Base-by-base conservation (phyloP, 2,113 vertebrate species). In the Myrmophylax atrothorax region DNA sequence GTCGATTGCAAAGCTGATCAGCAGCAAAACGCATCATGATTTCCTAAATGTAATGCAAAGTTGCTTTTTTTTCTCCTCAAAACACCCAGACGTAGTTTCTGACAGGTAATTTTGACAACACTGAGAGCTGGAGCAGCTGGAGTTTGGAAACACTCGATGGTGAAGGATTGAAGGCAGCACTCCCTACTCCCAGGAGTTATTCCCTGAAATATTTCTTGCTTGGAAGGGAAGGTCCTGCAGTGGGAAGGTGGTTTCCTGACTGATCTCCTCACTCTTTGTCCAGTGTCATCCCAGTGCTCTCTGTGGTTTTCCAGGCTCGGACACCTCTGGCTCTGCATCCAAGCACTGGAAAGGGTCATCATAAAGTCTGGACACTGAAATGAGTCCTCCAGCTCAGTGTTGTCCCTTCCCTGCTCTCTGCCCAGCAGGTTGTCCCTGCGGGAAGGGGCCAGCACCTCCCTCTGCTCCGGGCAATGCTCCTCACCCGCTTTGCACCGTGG, bases 71-170 rank as follows among this genome's bases (percentile, higher is more conserved):
- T 14, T 38, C 9, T 4, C 23, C 55, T 17, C 35, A 8, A 11
- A 76, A 37, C 1, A 28, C 0, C 17, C 53, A 3, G 1, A 0
- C 2, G 0, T 0, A 12, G 12, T 80, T 74, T 64, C 73, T 3
- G 16, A 10, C 0, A 4, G 18, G 29, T 23, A 2, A 18, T 64
- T 47, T 14, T 12, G 38, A 37, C 40, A 11, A 1, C 1, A 1
- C 13, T 6, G 2, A 3, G 35, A 33, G 28, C 7, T 12, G 6
- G 20, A 38, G 38, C 2, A 3, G 46, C 2, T 1, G 24, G 40
- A 12, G 3, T 23, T 17, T 7, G 3, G 58, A 5, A 50, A 50
- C 3, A 2, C 13, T 1, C 13, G 22, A 4, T 6, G 81, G 31
- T 2, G 55, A 8, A 26, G 60, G 26, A 17, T 2, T 5, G 20